phyloP scores from a whole-genome alignment of 2,797 vertebrate species.

The Lophius americanus region DNA sequence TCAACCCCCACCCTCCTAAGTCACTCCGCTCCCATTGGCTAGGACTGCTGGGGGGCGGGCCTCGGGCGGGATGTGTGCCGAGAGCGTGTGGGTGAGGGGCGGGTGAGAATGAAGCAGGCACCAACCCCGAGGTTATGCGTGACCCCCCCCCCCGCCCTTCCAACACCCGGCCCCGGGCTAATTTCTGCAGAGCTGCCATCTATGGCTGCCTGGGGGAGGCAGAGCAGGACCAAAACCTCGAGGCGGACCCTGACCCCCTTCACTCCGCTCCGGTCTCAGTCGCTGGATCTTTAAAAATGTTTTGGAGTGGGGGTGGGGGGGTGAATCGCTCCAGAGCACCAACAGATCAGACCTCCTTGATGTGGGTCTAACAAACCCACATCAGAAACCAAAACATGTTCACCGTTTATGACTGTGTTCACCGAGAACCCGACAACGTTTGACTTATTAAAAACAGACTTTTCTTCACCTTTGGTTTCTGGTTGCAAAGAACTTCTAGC shows the following conservation, averaged over 20 bases:
- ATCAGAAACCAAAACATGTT: too few relatives aligned
- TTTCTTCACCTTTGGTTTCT: too few relatives aligned
- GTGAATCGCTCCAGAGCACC: too few relatives aligned
- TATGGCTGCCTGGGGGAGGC: conserved; percentile 79
- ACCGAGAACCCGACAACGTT: too few relatives aligned
- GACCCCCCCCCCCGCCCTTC: background rate
- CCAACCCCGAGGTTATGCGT: conserved; percentile 64
- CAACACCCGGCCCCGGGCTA: conserved; percentile 68
- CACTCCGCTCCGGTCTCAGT: conserved; percentile 84
- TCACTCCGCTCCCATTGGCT: conserved; percentile 46
- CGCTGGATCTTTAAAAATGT: conserved; percentile 74
- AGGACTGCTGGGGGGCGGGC: conserved; percentile 31
- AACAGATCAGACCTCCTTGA: too few relatives aligned
- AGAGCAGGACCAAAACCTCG: conserved; percentile 78
- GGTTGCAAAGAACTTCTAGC: too few relatives aligned
- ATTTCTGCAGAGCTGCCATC: conserved; percentile 87
- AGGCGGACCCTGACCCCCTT: conserved; percentile 91
- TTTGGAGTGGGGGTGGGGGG: too few relatives aligned
- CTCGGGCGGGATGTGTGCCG: conserved; percentile 29
- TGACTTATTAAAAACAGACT: too few relatives aligned
- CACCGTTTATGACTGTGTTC: too few relatives aligned
- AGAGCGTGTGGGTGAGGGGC: conserved; percentile 12
- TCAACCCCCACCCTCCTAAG: background rate
- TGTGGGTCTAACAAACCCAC: too few relatives aligned
- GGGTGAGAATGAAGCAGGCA: conserved; percentile 1